Percentiles rank a stretch among this genome's conserved stretches.
Evolutionary conservation across 2,888 invertebrate species (phyloP).

Genomic region (Eubasilissa splendida): DNA sequence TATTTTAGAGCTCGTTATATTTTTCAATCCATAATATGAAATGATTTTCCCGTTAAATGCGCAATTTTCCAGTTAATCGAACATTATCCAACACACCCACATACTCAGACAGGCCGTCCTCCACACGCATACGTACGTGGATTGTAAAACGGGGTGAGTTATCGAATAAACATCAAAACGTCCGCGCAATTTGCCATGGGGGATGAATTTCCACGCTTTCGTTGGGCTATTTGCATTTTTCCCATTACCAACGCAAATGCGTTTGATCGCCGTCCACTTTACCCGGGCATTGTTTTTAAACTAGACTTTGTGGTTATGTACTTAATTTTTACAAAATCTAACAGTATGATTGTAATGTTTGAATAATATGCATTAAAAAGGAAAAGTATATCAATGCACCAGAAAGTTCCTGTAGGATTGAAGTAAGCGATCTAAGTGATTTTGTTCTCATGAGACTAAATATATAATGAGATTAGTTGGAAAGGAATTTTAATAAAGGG

Average conservation of each 20-base stretch:
- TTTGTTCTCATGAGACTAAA: too few species aligned
- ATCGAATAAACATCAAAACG: constrained; percentile 46
- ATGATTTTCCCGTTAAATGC: constrained; percentile 31
- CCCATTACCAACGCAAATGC: constrained; percentile 52
- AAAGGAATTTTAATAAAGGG: too few species aligned
- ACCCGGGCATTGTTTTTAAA: background rate
- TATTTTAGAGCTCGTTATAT: background rate
- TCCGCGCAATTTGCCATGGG: constrained; percentile 31
- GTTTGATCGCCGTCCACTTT: constrained; percentile 44
- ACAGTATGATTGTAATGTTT: too few species aligned
- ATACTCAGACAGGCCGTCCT: background rate
- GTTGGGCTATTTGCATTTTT: constrained; percentile 52
- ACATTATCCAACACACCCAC: constrained; percentile 24
- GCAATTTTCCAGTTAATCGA: constrained; percentile 35
- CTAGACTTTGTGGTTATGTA: background rate
- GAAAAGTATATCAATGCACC: too few species aligned
- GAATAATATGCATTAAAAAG: too few species aligned
- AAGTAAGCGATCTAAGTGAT: too few species aligned
- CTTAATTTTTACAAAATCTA: too few species aligned
- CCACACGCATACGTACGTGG: background rate
- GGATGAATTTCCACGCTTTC: constrained; percentile 28
- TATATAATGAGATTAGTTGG: too few species aligned
- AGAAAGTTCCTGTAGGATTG: too few species aligned
- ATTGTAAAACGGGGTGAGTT: constrained; percentile 32
- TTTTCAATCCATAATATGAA: constrained; percentile 4